Base-by-base conservation (phyloP, 2,888 invertebrate genomes). In the Trichogramma evanescens region DNA sequence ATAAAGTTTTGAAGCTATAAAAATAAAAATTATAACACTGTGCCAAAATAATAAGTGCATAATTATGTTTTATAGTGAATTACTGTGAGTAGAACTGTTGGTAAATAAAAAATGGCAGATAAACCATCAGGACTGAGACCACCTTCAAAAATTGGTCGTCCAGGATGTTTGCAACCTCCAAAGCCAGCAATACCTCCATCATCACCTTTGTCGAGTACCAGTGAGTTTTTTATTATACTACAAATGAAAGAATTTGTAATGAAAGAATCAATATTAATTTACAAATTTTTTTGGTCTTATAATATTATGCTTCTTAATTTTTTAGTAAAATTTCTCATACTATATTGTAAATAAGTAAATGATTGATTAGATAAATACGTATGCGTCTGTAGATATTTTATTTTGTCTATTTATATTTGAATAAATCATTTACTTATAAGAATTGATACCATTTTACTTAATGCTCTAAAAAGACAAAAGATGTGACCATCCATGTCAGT, bases 131-230 rank as follows among this genome's bases (percentile, higher is more conserved):
- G 86, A 59, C 75, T 87, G 66, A 84, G 84, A 69, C 85, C 80
- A 55, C 86, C 87, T 5, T 81, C 84, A 50, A 87, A 86, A 78
- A 88, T 88, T 71, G 86, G 86, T 61, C 79, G 88, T 66, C 81
- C 86, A 46, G 87, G 87, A 70, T 82, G 83, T 67, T 82, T 83
- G 59, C 80, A 82, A 63, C 80, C 83, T 63, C 86, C 86, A 6
- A 87, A 87, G 76, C 86, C 87, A 64, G 84, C 86, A n/a, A 76
- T 87, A 58, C 87, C 87, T 43, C 80, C 83, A 52, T 81, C 84
- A 61, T 84, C 84, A 26, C 79, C 72, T 39, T 63, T 60, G 59
- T 63, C 63, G 50, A 55, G 58, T 40, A 62, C 65, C 65, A 68
- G 68, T 68, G 60, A 68, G 68, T 68, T 13, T 57, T 60, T 53